A percentile compares a stretch with the other conserved stretches of the same genome.
Evolutionary conservation across 1,140 invertebrate species (phyloP).

Genomic region (Pseudoatta argentina): DNA sequence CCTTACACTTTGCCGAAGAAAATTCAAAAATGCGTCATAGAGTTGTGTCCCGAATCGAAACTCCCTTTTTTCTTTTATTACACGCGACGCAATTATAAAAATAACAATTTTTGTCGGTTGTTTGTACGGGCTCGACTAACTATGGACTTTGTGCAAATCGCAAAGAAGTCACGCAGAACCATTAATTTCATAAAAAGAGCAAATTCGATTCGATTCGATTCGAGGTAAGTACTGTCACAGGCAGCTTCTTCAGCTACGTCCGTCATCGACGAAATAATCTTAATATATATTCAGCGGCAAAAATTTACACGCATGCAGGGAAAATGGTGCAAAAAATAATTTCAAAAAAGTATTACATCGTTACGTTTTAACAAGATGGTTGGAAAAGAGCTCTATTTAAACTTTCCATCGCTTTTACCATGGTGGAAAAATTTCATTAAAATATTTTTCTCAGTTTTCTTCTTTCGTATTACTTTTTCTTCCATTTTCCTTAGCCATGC

Average conservation of each 20-base stretch:
- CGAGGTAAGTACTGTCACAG: slow-evolving; percentile 52
- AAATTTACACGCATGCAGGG: neutral
- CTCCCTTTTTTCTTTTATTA: slow-evolving; percentile 4
- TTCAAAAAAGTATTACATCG: neutral
- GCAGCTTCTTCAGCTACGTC: slow-evolving; percentile 19
- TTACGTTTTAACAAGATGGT: neutral
- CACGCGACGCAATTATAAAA: slow-evolving; percentile 21
- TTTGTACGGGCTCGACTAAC: neutral
- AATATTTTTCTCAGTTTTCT: neutral
- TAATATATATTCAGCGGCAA: neutral
- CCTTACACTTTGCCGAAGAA: neutral
- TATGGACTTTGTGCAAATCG: neutral
- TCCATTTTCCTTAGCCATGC: neutral
- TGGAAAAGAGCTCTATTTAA: neutral
- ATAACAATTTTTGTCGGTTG: slow-evolving; percentile 31
- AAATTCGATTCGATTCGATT: slow-evolving; percentile 16
- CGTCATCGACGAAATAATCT: slow-evolving; percentile 11
- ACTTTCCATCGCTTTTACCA: neutral
- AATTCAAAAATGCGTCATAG: neutral
- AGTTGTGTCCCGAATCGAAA: neutral
- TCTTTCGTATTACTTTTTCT: neutral
- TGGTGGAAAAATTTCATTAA: neutral
- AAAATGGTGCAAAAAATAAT: neutral
- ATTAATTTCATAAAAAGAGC: slow-evolving; percentile 31
- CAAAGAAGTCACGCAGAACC: slow-evolving; percentile 22